A percentile compares a stretch with the other conserved stretches of the same genome.
phyloP scores from a whole-genome alignment of 2,888 invertebrate species.

The Keiferia lycopersicella region DNA sequence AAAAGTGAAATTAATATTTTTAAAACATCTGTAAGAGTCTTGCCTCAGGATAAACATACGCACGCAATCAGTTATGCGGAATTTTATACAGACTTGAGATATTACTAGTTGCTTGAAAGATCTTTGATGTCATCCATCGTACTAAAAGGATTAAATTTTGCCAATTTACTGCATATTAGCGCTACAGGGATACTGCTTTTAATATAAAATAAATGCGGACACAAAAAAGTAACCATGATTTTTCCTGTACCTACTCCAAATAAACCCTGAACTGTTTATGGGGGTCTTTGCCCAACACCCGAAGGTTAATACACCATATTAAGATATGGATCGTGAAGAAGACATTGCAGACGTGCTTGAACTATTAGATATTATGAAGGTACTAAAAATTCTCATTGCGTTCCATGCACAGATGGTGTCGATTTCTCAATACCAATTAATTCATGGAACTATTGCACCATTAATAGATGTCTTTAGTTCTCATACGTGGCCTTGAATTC shows the following conservation, averaged over 20 bases:
- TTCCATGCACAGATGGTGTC: constrained; percentile 15
- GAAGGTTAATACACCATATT: constrained; percentile 22
- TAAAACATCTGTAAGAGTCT: too few species aligned
- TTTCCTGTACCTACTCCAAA: neutral
- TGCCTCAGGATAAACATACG: too few species aligned
- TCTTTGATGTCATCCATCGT: too few species aligned
- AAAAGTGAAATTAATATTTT: neutral
- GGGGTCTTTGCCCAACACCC: constrained; percentile 20
- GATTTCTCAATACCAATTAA: constrained; percentile 25
- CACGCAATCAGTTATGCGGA: too few species aligned
- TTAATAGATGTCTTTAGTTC: constrained; percentile 28
- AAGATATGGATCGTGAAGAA: constrained; percentile 21
- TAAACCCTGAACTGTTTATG: constrained; percentile 1
- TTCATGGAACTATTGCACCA: constrained; percentile 24
- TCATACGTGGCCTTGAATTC: constrained; percentile 38
- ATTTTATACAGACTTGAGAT: too few species aligned
- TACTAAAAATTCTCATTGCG: constrained; percentile 23
- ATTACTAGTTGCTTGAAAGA: too few species aligned
- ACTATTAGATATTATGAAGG: constrained; percentile 22
- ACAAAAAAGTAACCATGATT: neutral
- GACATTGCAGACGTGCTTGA: constrained; percentile 15
- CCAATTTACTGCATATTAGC: too few species aligned
- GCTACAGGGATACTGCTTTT: too few species aligned
- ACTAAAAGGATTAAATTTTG: too few species aligned
- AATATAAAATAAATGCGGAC: too few species aligned